A percentile compares a stretch with the other conserved stretches of the same genome.
Conservation (phyloP, 2,797 vertebrate species). For the Neoniphon sammara region DNA sequence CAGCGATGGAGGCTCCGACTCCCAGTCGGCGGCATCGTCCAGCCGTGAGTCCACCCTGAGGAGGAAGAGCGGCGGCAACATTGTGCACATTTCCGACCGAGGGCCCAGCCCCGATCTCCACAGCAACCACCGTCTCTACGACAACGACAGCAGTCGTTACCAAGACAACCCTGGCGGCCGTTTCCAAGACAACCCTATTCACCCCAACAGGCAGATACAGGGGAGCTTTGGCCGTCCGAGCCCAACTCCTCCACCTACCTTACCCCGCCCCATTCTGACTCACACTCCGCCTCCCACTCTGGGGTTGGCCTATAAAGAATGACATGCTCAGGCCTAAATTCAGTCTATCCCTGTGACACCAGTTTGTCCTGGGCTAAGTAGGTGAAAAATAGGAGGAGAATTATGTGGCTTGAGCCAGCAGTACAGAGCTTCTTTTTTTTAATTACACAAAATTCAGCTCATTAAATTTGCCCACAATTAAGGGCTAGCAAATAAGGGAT, state of each 20-base stretch:
- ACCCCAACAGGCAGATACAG: slow-evolving; percentile 77
- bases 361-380: neutral
- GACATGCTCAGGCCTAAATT: slow-evolving; percentile 7
- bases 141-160: slow-evolving; percentile 73
- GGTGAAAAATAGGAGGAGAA: neutral
- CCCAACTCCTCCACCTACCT: slow-evolving; percentile 77
- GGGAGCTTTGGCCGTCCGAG: slow-evolving; percentile 75
- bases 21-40: slow-evolving; percentile 88
- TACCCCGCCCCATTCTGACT: slow-evolving; percentile 76
- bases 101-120: slow-evolving; percentile 90
- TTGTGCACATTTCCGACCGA: slow-evolving; percentile 84
- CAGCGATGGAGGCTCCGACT: slow-evolving; percentile 92
- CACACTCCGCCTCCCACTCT: slow-evolving; percentile 76
- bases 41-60: slow-evolving; percentile 94
- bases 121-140: slow-evolving; percentile 83
- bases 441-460: neutral
- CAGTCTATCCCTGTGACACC: neutral
- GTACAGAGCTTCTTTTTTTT: neutral
- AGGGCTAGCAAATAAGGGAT: slow-evolving; percentile 2
- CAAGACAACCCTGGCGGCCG: slow-evolving; percentile 77
- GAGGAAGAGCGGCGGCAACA: slow-evolving; percentile 84
- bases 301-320: slow-evolving; percentile 78
- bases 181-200: slow-evolving; percentile 66
- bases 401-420: neutral
- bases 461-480: neutral